phyloP scores from a whole-genome alignment of 2,113 vertebrate genomes.

The Megatriorchis doriae region DNA sequence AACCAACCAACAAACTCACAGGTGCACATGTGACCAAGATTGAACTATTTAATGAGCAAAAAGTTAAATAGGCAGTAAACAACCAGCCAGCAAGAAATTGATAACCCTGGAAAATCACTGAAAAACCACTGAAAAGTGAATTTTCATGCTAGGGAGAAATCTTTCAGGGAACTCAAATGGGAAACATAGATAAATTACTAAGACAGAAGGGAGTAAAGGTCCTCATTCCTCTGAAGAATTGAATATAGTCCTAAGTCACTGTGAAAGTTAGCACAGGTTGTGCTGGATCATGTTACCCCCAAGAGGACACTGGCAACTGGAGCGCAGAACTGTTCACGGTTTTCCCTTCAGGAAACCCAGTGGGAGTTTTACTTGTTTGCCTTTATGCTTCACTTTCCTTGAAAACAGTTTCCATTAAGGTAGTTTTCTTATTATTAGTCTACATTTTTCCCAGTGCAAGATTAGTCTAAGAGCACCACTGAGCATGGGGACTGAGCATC shows the following conservation, averaged over 20 bases:
- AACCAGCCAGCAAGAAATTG: background rate
- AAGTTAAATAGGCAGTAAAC: background rate
- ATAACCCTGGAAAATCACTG: background rate
- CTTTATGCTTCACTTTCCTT: background rate
- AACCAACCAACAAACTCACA: too few relatives aligned
- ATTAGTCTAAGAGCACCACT: background rate
- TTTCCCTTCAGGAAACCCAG: background rate
- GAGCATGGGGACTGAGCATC: background rate
- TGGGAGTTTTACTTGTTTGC: background rate
- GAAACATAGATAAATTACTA: background rate
- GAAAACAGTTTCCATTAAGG: background rate
- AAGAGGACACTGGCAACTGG: background rate
- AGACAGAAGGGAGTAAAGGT: background rate
- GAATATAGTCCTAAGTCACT: background rate
- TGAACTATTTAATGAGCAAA: background rate
- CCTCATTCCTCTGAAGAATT: background rate
- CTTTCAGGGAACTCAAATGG: background rate
- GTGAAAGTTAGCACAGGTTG: background rate
- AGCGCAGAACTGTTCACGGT: accelerated
- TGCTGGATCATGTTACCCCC: background rate
- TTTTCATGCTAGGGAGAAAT: background rate
- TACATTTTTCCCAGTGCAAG: background rate
- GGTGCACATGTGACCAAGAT: background rate
- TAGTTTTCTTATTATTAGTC: background rate
- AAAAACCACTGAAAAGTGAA: background rate